These are phyloP conservation scores for Octonoba sinensis DNA, from an alignment of 2,888 invertebrate genomes.

Conservation along the genomic window DNA sequence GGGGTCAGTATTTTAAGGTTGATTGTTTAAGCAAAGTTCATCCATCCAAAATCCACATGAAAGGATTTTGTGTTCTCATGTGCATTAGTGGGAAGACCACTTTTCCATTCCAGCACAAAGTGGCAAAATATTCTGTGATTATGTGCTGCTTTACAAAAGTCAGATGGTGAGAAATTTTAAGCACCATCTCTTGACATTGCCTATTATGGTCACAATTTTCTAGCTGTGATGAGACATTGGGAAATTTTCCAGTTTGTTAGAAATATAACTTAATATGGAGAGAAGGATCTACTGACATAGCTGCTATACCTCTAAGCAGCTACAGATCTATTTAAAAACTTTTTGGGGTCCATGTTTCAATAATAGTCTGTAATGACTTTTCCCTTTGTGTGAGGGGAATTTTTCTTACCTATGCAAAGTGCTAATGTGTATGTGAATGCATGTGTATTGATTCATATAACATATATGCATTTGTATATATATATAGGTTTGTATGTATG, in stretches of 20 bases:
- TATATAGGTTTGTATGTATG: constrained; percentile 5
- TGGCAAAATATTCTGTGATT: constrained; percentile 58
- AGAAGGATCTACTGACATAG: constrained; percentile 37
- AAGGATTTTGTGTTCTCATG: constrained; percentile 11
- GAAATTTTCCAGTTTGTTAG: constrained; percentile 54
- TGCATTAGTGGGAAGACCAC: constrained; percentile 24
- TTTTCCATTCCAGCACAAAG: constrained; percentile 57
- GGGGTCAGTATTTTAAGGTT: constrained; percentile 25
- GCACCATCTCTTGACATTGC: constrained; percentile 26
- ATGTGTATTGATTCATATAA: not conserved
- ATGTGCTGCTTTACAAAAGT: constrained; percentile 41
- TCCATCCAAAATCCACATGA: not conserved
- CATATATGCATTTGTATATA: no score
- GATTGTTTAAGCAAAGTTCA: constrained; percentile 13
- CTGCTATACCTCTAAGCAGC: constrained; percentile 45
- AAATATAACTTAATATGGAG: constrained; percentile 36
- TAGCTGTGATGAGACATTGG: constrained; percentile 62
- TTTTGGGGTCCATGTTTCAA: constrained; percentile 56
- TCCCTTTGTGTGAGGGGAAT: constrained; percentile 14
- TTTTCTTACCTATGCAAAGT: constrained; percentile 29
- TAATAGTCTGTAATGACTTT: constrained; percentile 27
- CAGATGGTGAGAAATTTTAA: constrained; percentile 18
- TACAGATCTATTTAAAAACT: constrained; percentile 37
- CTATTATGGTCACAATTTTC: constrained; percentile 43
- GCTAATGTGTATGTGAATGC: constrained; percentile 11